A percentile compares a stretch with the other conserved stretches of the same genome.
phyloP scores from a whole-genome alignment of 2,888 invertebrate species.

The Ypsolopha sequella region DNA sequence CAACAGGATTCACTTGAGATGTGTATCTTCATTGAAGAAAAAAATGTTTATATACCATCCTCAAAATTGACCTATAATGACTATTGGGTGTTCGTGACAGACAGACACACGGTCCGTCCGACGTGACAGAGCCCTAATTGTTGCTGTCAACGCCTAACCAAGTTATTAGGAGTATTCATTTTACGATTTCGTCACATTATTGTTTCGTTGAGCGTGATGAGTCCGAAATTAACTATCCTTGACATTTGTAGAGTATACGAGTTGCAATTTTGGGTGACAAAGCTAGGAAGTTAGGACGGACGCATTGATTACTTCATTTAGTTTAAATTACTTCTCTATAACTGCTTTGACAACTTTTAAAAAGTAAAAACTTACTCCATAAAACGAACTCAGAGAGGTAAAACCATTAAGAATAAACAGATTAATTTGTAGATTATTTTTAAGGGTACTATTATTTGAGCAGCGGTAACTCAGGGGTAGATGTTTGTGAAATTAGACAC shows the following conservation, averaged over 20 bases:
- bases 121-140: conserved; percentile 57
- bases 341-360: too few species aligned
- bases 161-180: conserved; percentile 42
- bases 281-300: too few species aligned
- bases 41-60: conserved; percentile 41
- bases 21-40: conserved; percentile 35
- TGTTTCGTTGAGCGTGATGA: conserved; percentile 20
- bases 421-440: too few species aligned
- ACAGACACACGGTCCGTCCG: conserved; percentile 20
- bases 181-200: conserved; percentile 18
- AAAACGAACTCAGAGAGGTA: too few species aligned
- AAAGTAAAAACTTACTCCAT: too few species aligned
- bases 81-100: conserved; percentile 33
- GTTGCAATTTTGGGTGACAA: neutral
- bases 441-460: too few species aligned
- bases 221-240: conserved; percentile 27
- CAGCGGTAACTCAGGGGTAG: too few species aligned
- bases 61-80: conserved; percentile 37
- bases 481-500: too few species aligned
- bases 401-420: too few species aligned
- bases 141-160: conserved; percentile 41
- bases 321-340: too few species aligned
- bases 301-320: too few species aligned
- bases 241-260: conserved; percentile 22
- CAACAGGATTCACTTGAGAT: conserved; percentile 30